Percentiles rank a stretch among this genome's conserved stretches.
Conservation (phyloP, 1,140 invertebrate species). For the Pantala flavescens region DNA sequence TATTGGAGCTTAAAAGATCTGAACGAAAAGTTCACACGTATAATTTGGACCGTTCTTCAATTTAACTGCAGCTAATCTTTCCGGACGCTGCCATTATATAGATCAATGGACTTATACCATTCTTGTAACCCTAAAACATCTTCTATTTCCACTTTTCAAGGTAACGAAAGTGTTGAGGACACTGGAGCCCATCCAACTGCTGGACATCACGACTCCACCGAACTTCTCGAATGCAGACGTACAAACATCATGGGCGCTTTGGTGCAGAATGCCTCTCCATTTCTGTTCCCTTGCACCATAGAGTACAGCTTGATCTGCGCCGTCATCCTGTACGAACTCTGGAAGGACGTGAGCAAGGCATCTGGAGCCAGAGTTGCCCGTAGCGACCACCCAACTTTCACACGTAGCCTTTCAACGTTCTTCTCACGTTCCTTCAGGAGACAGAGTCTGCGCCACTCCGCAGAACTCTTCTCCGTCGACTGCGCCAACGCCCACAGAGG, state of each 20-base stretch:
- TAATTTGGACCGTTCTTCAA: too few relatives aligned
- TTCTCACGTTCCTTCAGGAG: constrained; percentile 38
- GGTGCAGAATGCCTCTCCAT: constrained; percentile 68
- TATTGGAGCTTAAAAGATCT: too few relatives aligned
- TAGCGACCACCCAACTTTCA: constrained; percentile 29
- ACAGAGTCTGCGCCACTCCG: constrained; percentile 33
- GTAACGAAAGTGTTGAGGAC: too few relatives aligned
- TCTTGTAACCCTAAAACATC: too few relatives aligned
- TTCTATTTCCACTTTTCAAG: too few relatives aligned
- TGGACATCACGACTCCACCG: background rate
- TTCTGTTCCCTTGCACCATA: constrained; percentile 82
- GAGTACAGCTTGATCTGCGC: constrained; percentile 76
- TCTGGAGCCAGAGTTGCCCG: background rate
- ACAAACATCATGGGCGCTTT: constrained; percentile 46
- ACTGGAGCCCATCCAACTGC: too few relatives aligned
- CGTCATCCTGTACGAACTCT: constrained; percentile 75
- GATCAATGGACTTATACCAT: too few relatives aligned
- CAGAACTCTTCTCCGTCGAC: constrained; percentile 76
- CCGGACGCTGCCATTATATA: too few relatives aligned
- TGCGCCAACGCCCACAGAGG: constrained; percentile 79
- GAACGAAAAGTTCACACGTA: too few relatives aligned
- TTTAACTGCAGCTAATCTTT: too few relatives aligned
- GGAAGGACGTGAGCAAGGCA: constrained; percentile 39
- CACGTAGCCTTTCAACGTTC: constrained; percentile 13
- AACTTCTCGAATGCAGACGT: constrained; percentile 23